Conservation (phyloP, 2,113 vertebrate genomes). For the Dendropsophus ebraccatus region DNA sequence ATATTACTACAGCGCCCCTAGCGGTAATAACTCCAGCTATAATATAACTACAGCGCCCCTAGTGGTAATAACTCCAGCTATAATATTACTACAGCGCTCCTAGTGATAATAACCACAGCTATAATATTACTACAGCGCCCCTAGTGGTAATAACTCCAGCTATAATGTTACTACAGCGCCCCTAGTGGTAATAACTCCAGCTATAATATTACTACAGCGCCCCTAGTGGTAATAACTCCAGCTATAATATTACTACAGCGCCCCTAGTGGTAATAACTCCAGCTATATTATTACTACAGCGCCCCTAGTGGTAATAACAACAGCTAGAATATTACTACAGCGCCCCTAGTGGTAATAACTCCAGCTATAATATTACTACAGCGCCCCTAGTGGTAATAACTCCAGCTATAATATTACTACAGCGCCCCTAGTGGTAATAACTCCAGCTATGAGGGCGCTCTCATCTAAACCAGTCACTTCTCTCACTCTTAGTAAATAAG, state of each 20-base stretch:
- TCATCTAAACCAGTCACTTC: background rate
- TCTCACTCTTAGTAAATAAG: background rate
- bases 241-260: background rate
- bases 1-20: background rate
- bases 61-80: too few species aligned
- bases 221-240: background rate
- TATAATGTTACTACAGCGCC: too few species aligned
- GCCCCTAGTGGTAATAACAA: too few species aligned
- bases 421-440: too few species aligned
- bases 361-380: background rate
- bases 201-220: background rate
- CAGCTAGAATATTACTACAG: too few species aligned
- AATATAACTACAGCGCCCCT: too few species aligned
- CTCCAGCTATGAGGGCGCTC: background rate
- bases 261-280: background rate
- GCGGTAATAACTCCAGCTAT: too few species aligned
- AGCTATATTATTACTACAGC: background rate
- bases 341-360: too few species aligned
- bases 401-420: background rate
- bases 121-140: too few species aligned
- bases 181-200: too few species aligned
- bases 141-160: too few species aligned
- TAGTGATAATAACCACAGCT: background rate
- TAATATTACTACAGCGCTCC: background rate
- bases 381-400: background rate